phyloP scores from a whole-genome alignment of 2,797 vertebrate genomes.

The Siniperca undulata region DNA sequence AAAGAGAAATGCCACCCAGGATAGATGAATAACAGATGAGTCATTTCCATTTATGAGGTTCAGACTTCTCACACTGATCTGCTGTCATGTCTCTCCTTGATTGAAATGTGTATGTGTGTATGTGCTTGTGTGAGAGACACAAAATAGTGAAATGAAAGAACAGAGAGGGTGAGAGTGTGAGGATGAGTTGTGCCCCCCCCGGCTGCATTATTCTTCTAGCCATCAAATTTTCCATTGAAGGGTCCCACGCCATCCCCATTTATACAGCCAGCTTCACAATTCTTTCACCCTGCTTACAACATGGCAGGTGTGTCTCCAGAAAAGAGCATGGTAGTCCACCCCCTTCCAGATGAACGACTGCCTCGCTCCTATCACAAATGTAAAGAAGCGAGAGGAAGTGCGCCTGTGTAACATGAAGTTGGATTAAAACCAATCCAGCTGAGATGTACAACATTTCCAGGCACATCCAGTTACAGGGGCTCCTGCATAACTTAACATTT shows the following conservation, averaged over 20 bases:
- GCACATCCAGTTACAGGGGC: constrained; percentile 24
- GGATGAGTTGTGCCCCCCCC: constrained; percentile 1
- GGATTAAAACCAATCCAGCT: constrained; percentile 42
- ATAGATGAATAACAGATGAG: constrained; percentile 77
- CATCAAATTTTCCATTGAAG: constrained; percentile 39
- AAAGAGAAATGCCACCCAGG: constrained; percentile 75
- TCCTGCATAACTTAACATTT: constrained; percentile 64
- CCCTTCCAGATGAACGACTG: neutral
- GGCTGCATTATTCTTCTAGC: constrained; percentile 37
- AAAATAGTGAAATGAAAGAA: constrained; percentile 43
- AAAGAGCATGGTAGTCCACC: neutral
- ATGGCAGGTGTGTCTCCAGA: constrained; percentile 25
- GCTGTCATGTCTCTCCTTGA: constrained; percentile 69
- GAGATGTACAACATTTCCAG: constrained; percentile 40
- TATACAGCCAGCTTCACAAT: constrained; percentile 25
- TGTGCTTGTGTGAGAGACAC: constrained; percentile 40
- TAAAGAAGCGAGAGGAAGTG: constrained; percentile 26
- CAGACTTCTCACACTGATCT: constrained; percentile 72
- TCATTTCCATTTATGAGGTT: constrained; percentile 80
- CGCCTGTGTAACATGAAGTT: constrained; percentile 15
- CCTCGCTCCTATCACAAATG: constrained; percentile 12
- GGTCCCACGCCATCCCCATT: constrained; percentile 2
- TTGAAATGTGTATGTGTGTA: constrained; percentile 68
- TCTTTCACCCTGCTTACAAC: constrained; percentile 40
- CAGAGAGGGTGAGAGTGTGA: constrained; percentile 28